Evolutionary conservation across 2,797 vertebrate species (phyloP).

Genomic region (Pempheris klunzingeri): DNA sequence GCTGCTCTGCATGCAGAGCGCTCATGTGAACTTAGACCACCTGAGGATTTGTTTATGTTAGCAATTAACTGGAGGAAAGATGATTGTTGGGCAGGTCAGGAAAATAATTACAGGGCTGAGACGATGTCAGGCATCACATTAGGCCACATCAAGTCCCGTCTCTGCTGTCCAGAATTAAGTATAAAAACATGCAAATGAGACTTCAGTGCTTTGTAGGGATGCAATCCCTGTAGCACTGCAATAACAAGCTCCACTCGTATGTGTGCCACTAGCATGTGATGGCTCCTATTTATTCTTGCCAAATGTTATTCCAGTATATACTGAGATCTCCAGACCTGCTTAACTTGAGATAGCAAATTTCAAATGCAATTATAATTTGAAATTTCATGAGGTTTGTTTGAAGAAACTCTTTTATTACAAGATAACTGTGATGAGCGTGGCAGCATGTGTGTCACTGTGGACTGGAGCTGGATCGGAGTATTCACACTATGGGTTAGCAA

Average conservation of each 20-base stretch:
- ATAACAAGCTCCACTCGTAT: constrained; percentile 84
- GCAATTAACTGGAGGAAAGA: constrained; percentile 85
- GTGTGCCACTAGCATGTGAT: constrained; percentile 70
- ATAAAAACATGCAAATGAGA: constrained; percentile 86
- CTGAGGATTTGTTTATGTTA: constrained; percentile 84
- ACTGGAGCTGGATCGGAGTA: neutral
- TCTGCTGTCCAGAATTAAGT: constrained; percentile 82
- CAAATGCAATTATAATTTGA: constrained; percentile 27
- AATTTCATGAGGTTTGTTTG: constrained; percentile 10
- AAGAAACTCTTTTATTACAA: constrained; percentile 24
- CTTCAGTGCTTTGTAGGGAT: constrained; percentile 55
- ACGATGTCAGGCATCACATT: constrained; percentile 83
- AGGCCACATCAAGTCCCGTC: constrained; percentile 85
- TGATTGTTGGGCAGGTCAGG: constrained; percentile 83
- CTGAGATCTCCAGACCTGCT: constrained; percentile 27
- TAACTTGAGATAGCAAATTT: constrained; percentile 31
- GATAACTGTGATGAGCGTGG: constrained; percentile 10
- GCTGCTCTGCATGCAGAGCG: constrained; percentile 65
- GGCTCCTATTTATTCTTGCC: constrained; percentile 64
- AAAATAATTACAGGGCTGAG: constrained; percentile 82
- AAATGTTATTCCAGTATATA: constrained; percentile 49
- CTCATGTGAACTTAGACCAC: constrained; percentile 71
- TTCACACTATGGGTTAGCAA: neutral
- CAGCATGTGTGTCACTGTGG: constrained; percentile 13
- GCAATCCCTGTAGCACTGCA: constrained; percentile 77